phyloP scores from a whole-genome alignment of 2,797 vertebrate genomes.

The Cyclura pinguis region DNA sequence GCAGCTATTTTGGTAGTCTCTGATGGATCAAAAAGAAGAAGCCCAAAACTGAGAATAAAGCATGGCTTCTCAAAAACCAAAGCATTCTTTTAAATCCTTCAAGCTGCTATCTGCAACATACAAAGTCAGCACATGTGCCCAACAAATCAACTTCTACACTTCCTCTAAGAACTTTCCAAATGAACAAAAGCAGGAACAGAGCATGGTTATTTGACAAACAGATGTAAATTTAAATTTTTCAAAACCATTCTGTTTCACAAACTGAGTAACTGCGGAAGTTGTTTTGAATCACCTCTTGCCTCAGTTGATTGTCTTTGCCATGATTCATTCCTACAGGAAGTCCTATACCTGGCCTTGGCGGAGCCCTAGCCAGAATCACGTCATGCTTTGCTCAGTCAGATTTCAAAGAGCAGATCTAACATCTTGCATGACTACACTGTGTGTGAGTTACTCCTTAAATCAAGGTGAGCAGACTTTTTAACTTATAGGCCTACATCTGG shows the following conservation, averaged over 20 bases:
- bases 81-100: slow-evolving; percentile 28
- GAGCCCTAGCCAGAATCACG: neutral
- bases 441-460: neutral
- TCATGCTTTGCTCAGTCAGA: neutral
- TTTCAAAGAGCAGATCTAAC: neutral
- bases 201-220: neutral
- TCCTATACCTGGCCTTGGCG: neutral
- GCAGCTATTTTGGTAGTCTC: slow-evolving; percentile 33
- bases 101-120: slow-evolving; percentile 48
- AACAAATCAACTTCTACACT: neutral
- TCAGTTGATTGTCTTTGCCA: neutral
- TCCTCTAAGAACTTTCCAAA: slow-evolving; percentile 48
- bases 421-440: neutral
- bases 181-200: neutral
- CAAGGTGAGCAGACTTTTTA: neutral
- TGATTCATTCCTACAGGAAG: neutral
- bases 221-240: slow-evolving; percentile 8
- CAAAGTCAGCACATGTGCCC: slow-evolving; percentile 28
- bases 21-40: slow-evolving; percentile 45
- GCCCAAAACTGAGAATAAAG: slow-evolving; percentile 36
- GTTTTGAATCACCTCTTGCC: neutral
- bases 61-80: neutral
- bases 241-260: neutral
- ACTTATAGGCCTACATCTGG: neutral
- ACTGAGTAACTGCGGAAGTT: neutral